phyloP scores from a whole-genome alignment of 2,888 invertebrate genomes.

The Anthophora plumipes region DNA sequence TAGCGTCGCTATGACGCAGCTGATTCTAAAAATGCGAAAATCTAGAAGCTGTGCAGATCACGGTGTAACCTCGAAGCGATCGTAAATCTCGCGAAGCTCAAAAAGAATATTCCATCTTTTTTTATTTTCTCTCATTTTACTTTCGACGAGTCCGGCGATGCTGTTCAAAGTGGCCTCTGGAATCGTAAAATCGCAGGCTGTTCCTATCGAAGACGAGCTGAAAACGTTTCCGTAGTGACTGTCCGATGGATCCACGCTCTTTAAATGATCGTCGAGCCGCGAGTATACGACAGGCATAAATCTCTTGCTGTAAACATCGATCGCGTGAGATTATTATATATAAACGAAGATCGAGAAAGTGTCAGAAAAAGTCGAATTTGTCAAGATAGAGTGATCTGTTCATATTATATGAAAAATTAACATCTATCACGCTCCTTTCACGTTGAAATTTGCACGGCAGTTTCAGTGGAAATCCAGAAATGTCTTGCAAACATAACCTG shows the following conservation, averaged over 20 bases:
- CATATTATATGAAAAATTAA: too few species aligned
- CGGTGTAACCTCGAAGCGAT: conserved; percentile 31
- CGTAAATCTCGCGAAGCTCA: conserved; percentile 44
- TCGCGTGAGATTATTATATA: background rate
- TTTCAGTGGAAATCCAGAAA: too few species aligned
- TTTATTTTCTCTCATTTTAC: background rate
- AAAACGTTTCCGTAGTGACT: background rate
- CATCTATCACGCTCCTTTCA: too few species aligned
- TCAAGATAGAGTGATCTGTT: too few species aligned
- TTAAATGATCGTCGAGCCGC: background rate
- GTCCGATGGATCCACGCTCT: background rate
- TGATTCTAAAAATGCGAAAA: conserved; percentile 45
- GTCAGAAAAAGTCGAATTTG: background rate
- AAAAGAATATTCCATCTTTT: background rate
- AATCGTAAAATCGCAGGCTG: background rate
- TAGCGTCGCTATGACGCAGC: conserved; percentile 42
- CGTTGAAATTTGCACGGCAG: too few species aligned
- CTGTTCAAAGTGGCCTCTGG: background rate
- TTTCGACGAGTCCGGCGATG: conserved; percentile 5
- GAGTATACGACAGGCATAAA: background rate
- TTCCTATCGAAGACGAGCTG: conserved; percentile 10
- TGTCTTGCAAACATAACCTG: too few species aligned
- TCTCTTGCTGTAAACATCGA: background rate
- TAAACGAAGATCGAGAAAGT: background rate
- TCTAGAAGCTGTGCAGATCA: conserved; percentile 11